phyloP scores from a whole-genome alignment of 2,797 vertebrate species.

The Orestias chungarensis region DNA sequence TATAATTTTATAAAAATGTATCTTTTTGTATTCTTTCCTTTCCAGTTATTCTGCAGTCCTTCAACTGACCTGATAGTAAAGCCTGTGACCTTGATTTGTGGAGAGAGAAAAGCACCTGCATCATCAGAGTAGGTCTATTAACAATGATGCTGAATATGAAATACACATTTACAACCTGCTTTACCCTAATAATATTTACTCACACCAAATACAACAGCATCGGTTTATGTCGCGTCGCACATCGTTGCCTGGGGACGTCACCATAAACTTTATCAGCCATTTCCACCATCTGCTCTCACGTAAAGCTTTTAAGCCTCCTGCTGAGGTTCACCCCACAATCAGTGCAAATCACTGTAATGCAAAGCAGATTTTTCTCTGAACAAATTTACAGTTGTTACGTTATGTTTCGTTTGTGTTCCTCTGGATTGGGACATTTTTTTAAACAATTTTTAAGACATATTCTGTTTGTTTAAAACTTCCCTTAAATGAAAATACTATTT shows the following conservation, averaged over 20 bases:
- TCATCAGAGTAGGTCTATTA: too few species aligned
- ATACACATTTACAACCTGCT: constrained; percentile 37
- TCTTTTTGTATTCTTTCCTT: neutral
- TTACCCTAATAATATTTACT: constrained; percentile 74
- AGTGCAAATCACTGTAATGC: neutral
- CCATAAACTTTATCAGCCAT: constrained; percentile 73
- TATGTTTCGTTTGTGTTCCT: too few species aligned
- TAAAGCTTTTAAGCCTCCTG: constrained; percentile 1
- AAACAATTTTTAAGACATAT: too few species aligned
- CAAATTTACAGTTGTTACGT: too few species aligned
- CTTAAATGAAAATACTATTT: neutral
- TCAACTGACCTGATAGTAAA: constrained; percentile 48
- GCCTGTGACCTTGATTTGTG: constrained; percentile 31
- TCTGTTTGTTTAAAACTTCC: neutral
- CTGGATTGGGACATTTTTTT: too few species aligned
- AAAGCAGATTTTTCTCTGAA: neutral
- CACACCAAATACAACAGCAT: constrained; percentile 61
- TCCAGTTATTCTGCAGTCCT: constrained; percentile 22
- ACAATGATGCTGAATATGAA: constrained; percentile 18
- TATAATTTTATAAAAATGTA: neutral
- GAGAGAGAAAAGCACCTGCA: neutral
- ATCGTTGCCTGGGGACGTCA: constrained; percentile 71
- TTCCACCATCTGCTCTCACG: constrained; percentile 69
- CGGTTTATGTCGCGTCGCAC: constrained; percentile 48
- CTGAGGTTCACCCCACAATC: constrained; percentile 10